Percentiles rank a stretch among this genome's conserved stretches.
Evolutionary conservation across 2,113 vertebrate species (phyloP).

Genomic region (Arvicanthis niloticus): DNA sequence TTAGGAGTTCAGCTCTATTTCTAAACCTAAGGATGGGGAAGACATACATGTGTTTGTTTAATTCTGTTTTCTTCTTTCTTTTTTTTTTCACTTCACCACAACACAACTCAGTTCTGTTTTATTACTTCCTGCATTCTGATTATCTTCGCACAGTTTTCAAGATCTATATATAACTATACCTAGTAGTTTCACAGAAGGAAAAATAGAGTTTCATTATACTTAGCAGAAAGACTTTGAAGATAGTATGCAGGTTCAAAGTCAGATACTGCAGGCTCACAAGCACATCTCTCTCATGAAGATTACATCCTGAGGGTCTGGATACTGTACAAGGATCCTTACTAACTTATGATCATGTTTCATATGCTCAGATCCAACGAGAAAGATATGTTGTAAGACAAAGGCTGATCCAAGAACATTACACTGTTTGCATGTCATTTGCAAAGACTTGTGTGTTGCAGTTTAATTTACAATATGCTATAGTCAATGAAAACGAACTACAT

Average conservation of each 20-base stretch:
- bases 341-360: not conserved
- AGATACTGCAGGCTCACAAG: not conserved
- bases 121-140: not conserved
- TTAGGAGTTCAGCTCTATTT: not conserved
- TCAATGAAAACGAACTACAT: not conserved
- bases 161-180: conserved; percentile 19
- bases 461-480: not conserved
- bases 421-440: not conserved
- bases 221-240: conserved; percentile 17
- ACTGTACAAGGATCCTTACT: not conserved
- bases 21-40: not conserved
- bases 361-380: not conserved
- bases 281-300: not conserved
- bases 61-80: not conserved
- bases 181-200: not conserved
- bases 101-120: not conserved
- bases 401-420: not conserved
- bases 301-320: not conserved
- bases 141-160: conserved; percentile 61
- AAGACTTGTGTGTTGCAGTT: not conserved
- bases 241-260: not conserved
- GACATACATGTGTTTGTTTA: not conserved
- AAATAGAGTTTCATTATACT: not conserved
- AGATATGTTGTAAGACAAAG: not conserved
- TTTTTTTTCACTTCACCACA: not conserved